Base-by-base conservation (phyloP, 2,888 invertebrate species). In the Ichneumon xanthorius region DNA sequence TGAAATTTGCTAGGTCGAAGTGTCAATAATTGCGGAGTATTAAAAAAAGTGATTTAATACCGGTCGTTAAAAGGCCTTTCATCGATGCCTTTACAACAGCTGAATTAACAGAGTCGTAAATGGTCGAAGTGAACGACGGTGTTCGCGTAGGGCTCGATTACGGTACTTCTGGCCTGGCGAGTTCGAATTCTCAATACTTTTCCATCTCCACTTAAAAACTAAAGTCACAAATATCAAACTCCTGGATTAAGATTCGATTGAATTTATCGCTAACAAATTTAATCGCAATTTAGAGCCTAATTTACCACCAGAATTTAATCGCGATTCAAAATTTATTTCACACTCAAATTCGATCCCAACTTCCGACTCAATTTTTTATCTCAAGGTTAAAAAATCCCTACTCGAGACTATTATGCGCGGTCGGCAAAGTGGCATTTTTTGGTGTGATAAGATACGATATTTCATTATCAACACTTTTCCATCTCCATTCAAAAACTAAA, bases 21-120 rank as follows among this genome's bases (percentile, higher is more conserved):
- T 26, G 30, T 11, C 61, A 30, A 61, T 61, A 30, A 40, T 30
- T 30, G 16, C 16, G 30, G 61, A 22, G 14, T n/a, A 22, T 19
- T 4, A 26, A 58, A 14, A 63, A 33, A 33, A 33, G 16, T 14
- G 16, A 30, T 63, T 63, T 63, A 63, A 63, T 16, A 7, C 30
- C 16, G 16, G 16, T 33, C 63, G 63, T 63, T 63, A 33, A 33
- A 30, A 16, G 30, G 63, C 6, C 63, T 63, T 14, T 63, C 30
- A 63, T 63, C 33, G 63, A 63, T 33, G 63, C 33, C 63, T 63
- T 63, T 63, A 63, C 33, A 7, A 63, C 63, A 7, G 63, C 33
- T 7, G 30, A 63, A 63, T 30, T 30, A 33, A 63, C 30, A 33
- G 30, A 33, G 63, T n/a, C 63, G 30, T 63, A 63, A 63, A 63